These are phyloP conservation scores for Vandiemenella viatica DNA, from an alignment of 2,888 invertebrate genomes.

Conservation along the genomic window DNA sequence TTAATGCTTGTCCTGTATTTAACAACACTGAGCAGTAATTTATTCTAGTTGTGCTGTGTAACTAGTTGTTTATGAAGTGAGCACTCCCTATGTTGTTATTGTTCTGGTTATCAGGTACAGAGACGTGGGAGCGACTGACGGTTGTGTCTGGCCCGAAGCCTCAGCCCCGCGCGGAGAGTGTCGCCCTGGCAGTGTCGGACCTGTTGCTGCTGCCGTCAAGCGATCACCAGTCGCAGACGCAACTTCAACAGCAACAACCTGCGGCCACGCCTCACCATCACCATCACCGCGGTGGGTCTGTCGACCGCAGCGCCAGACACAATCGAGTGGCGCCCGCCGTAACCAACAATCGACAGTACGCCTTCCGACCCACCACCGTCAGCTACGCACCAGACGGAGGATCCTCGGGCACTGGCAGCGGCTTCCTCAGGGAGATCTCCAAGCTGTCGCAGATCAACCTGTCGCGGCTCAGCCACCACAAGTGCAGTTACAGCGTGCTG, in stretches of 20 bases:
- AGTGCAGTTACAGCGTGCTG: conserved; percentile 56
- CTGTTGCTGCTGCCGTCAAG: conserved; percentile 27
- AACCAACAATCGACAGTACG: conserved; percentile 31
- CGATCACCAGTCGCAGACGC: conserved; percentile 1
- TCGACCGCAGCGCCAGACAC: conserved; percentile 22
- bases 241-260: not conserved
- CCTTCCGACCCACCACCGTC: conserved; percentile 30
- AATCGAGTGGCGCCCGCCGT: conserved; percentile 31
- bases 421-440: conserved; percentile 47
- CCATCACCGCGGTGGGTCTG: conserved; percentile 23
- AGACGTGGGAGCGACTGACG: conserved; percentile 57
- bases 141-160: conserved; percentile 41
- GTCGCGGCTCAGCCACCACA: conserved; percentile 41
- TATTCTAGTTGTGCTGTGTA: no score
- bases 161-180: conserved; percentile 51
- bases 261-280: conserved; percentile 6
- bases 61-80: no score
- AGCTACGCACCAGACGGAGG: conserved; percentile 30
- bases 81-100: no score
- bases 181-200: conserved; percentile 48
- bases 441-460: conserved; percentile 56
- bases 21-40: no score
- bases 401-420: no score
- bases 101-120: conserved; percentile 44
- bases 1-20: no score